Conservation (phyloP, 2,888 invertebrate species). For the Thera britannica region DNA sequence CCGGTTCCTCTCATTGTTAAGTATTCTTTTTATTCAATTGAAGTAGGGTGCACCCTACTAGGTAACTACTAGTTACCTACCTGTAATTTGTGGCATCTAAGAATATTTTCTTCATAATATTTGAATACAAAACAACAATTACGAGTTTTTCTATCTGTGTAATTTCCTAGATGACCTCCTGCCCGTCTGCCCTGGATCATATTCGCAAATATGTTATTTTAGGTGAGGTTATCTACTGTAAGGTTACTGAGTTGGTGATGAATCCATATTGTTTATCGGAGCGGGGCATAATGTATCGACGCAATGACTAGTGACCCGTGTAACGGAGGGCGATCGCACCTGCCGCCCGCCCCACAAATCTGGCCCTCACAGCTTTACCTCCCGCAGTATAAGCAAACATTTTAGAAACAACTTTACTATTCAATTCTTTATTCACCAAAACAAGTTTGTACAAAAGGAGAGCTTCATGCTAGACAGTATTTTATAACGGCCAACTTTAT, state of each 20-base stretch:
- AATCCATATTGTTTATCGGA: constrained; percentile 37
- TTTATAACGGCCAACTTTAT: no score
- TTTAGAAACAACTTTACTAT: constrained; percentile 30
- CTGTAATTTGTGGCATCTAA: no score
- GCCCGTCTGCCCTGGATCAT: no score
- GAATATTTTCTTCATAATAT: no score
- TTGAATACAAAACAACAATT: no score
- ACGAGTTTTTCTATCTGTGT: no score
- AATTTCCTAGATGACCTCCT: no score
- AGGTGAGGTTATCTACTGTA: background rate
- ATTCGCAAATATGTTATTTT: no score
- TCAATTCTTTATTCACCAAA: background rate
- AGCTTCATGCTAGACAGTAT: no score
- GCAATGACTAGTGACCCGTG: constrained; percentile 62
- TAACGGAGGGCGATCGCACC: constrained; percentile 76
- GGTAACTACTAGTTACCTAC: no score
- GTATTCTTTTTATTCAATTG: constrained; percentile 4
- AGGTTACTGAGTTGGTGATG: constrained; percentile 14
- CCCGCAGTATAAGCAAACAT: constrained; percentile 54
- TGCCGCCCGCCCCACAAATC: constrained; percentile 78
- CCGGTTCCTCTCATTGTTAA: constrained; percentile 29
- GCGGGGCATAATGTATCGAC: constrained; percentile 34
- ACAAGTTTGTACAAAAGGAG: no score
- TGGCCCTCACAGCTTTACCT: constrained; percentile 72
- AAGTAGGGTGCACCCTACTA: background rate